Evolutionary conservation across 2,113 vertebrate genomes (phyloP).

Genomic region (Merops nubicus): DNA sequence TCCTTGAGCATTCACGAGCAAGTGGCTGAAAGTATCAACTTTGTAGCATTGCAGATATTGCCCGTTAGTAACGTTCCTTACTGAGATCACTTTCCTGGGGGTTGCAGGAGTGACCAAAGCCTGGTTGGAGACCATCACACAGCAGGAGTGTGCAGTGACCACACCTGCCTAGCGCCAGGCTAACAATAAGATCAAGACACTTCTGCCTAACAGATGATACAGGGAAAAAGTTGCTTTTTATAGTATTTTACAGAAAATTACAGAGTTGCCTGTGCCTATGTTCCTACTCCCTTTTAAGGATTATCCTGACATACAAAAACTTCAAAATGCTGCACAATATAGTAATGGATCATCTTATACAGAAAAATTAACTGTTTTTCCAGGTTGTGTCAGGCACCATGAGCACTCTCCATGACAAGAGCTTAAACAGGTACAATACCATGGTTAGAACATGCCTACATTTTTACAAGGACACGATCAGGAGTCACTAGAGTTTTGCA

Average conservation of each 20-base stretch:
- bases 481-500: not conserved
- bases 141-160: not conserved
- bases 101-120: not conserved
- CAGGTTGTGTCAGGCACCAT: not conserved
- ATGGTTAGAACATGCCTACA: not conserved
- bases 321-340: not conserved
- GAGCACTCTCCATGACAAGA: not conserved
- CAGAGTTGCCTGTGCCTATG: not conserved
- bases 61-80: not conserved
- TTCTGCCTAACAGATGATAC: not conserved
- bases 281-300: not conserved
- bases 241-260: not conserved
- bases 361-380: not conserved
- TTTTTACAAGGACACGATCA: not conserved
- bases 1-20: not conserved
- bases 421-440: not conserved
- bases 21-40: not conserved
- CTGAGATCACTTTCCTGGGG: not conserved
- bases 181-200: not conserved
- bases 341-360: not conserved
- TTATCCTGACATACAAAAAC: not conserved
- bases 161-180: not conserved
- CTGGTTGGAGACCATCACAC: not conserved
- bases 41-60: not conserved
- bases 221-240: not conserved